Evolutionary conservation across 2,113 vertebrate species (phyloP).

Genomic region (Setophaga kirtlandii): DNA sequence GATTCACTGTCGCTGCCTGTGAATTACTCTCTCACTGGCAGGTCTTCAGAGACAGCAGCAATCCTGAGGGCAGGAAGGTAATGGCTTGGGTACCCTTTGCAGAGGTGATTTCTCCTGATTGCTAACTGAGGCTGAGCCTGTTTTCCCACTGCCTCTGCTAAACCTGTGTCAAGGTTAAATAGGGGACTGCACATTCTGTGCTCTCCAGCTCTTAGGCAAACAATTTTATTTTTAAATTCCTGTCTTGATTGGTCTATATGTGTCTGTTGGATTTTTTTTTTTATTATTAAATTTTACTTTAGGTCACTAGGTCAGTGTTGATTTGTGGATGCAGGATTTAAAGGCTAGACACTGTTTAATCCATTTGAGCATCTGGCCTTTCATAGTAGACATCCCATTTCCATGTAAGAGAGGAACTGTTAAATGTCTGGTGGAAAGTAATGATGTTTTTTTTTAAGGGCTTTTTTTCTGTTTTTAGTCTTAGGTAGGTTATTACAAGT

Average conservation of each 20-base stretch:
- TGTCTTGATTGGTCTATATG: not conserved
- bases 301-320: slow-evolving; percentile 50
- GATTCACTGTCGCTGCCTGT: not conserved
- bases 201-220: not conserved
- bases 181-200: not conserved
- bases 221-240: not conserved
- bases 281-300: not conserved
- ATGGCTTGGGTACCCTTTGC: not conserved
- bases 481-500: not conserved
- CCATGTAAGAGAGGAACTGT: not conserved
- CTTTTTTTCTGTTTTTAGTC: not conserved
- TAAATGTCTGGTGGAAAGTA: not conserved
- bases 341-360: slow-evolving; percentile 48
- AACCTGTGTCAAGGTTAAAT: not conserved
- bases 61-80: not conserved
- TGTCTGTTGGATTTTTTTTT: not conserved
- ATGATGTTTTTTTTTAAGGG: not conserved
- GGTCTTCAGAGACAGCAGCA: not conserved
- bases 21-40: not conserved
- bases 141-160: not conserved
- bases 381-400: not conserved
- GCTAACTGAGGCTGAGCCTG: not conserved
- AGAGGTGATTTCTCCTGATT: not conserved
- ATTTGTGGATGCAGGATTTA: slow-evolving; percentile 32
- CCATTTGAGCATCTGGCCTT: slow-evolving; percentile 51